Evolutionary conservation across 2,113 vertebrate species (phyloP), one percentile per base, ranked within the genome.

Genomic region (Brachirus orientalis): DNA sequence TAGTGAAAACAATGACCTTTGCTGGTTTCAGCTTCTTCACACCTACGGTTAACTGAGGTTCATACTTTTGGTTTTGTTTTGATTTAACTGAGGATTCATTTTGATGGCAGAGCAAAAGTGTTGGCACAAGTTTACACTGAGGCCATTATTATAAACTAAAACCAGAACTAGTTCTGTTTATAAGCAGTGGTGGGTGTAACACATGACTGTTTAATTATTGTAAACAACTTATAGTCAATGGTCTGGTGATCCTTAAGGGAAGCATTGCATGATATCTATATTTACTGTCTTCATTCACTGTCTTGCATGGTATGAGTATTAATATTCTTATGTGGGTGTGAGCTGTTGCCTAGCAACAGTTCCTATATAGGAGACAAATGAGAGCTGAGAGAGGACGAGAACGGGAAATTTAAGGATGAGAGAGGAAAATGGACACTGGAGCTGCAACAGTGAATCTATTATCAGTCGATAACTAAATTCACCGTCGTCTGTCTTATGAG

Each of bases 291-390:
- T 70, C 20, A 60, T 70, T 69, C 54, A 69, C 54, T 58, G 14
- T 75, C n/a, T n/a, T n/a, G n/a, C 53, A 37, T 62, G 72, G 55
- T 75, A 38, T 68, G 59, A 73, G 38, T 69, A 63, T 51, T 54
- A 56, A 66, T 66, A 67, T 67, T 50, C 41, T 58, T 43, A 75
- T 77, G 71, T 79, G 75, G 82, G 75, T 75, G 75, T 79, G 67
- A 69, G 71, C 75, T 41, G 84, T 83, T 81, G 80, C 84, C 43
- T 79, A 77, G 77, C 69, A 85, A 83, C 84, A 50, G 44, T 40
- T 54, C 62, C 62, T 64, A 14, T 63, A 48, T 71, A 51, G 45
- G 41, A 73, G 63, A 64, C 40, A 50, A 66, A 56, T 59, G 59
- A 43, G 58, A 47, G 51, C 55, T 35, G 2, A 10, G 50, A 75